A percentile compares a stretch with the other conserved stretches of the same genome.
Evolutionary conservation across 1,140 invertebrate genomes (phyloP).

Genomic region (Ganaspis sp.): DNA sequence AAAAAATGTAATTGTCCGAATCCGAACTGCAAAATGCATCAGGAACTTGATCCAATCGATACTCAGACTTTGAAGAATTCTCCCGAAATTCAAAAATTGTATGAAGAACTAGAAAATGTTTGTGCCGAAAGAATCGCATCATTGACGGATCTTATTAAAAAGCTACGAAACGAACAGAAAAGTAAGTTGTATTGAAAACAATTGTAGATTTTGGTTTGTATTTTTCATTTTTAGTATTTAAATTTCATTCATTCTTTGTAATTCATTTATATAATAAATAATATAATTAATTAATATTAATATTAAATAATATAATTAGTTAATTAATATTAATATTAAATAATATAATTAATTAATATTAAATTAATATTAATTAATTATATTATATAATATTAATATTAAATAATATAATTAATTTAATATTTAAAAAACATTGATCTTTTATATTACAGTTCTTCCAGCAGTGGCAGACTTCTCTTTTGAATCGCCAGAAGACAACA

Average conservation of each 20-base stretch:
- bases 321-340: too few relatives aligned
- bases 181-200: constrained; percentile 57
- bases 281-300: too few relatives aligned
- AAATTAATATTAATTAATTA: too few relatives aligned
- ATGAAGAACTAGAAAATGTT: constrained; percentile 65
- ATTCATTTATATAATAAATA: too few relatives aligned
- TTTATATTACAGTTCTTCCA: neutral
- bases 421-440: neutral
- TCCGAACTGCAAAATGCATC: constrained; percentile 61
- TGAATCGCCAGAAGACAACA: constrained; percentile 54
- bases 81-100: constrained; percentile 62
- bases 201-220: constrained; percentile 40
- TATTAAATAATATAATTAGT: too few relatives aligned
- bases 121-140: constrained; percentile 70
- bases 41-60: constrained; percentile 48
- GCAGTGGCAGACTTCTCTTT: constrained; percentile 54
- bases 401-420: too few relatives aligned
- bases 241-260: constrained; percentile 32
- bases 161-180: constrained; percentile 64
- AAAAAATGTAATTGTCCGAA: constrained; percentile 60
- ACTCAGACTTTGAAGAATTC: constrained; percentile 54
- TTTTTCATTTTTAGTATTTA: too few relatives aligned
- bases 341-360: too few relatives aligned
- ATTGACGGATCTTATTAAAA: constrained; percentile 64
- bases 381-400: too few relatives aligned